Base-by-base conservation (phyloP, 92 coral and sea anemone species). In the Bergia puertoricense region DNA sequence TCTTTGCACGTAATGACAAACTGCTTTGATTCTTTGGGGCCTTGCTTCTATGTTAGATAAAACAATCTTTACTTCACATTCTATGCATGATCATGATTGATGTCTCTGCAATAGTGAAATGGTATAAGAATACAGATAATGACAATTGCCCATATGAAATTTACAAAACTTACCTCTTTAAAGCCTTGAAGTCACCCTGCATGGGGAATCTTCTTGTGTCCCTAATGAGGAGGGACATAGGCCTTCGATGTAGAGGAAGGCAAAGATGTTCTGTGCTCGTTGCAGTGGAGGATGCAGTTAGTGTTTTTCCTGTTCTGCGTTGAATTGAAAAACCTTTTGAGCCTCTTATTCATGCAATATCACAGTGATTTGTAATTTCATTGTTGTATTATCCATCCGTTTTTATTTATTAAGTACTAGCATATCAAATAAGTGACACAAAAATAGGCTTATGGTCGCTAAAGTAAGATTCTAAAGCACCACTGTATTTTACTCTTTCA, bases 371-470 rank as follows among this genome's bases (percentile, higher is more conserved):
- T 72, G 76, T 72, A 43, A 30, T 72, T 72, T 30, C 30, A 30
- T 72, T 72, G 30, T 30, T 43, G 38, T 72, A 30, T 72, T 72
- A 72, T 23, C 42, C 38, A 72, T 72, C 76, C 20, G 54, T 75
- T 39, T 75, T 75, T 75, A 11, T 75, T 75, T 39, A 75, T 41
- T 22, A 75, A 75, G 4, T 50, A 75, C 79, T 75, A 39, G 79
- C 42, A 75, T 75, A 41, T 75, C 44, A 41, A 75, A 75, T 79
- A 74, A 89, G 86, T 66, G 83, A 88, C 79, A 88, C 57, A 88
- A 90, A 92, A 23, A 88, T 42, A 48, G 95, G 93, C 50, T 92
- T 92, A 79, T 90, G 94, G 81, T 92, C 92, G 85, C 94, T 92
- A 74, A 71, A 90, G 92, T 93, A 93, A n/a, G 90, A 92, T 81